Conservation (phyloP, 2,888 invertebrate species). For the Dichetophora obliterata region DNA sequence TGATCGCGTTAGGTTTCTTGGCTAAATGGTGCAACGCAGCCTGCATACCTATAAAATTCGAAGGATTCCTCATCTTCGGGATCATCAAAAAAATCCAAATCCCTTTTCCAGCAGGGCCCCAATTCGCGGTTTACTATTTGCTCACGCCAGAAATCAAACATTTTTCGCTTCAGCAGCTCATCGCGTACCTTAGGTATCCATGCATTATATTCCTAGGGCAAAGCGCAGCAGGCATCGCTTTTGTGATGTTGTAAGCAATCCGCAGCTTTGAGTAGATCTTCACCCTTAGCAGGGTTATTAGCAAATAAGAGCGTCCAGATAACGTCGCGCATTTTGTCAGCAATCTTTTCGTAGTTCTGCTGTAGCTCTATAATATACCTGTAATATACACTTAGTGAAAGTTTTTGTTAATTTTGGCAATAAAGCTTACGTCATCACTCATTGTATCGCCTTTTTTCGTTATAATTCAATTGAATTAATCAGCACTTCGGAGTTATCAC, state of each 20-base stretch:
- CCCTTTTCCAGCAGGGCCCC: conserved; percentile 61
- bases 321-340: conserved; percentile 52
- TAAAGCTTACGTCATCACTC: too few relatives aligned
- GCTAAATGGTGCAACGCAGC: conserved; percentile 39
- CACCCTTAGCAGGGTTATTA: conserved; percentile 21
- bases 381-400: too few relatives aligned
- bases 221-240: conserved; percentile 68
- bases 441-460: too few relatives aligned
- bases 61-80: conserved; percentile 51
- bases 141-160: conserved; percentile 64
- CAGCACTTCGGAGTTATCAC: too few relatives aligned
- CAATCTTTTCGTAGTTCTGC: conserved; percentile 53
- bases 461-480: too few relatives aligned
- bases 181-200: conserved; percentile 64
- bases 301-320: conserved; percentile 62
- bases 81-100: conserved; percentile 63
- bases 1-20: background rate
- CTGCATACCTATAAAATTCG: conserved; percentile 59
- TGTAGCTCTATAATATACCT: too few relatives aligned
- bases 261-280: conserved; percentile 51
- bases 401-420: too few relatives aligned
- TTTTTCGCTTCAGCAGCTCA: conserved; percentile 56
- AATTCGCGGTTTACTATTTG: conserved; percentile 58
- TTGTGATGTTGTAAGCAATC: conserved; percentile 57
- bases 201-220: conserved; percentile 61